Base-by-base conservation (phyloP, 2,888 invertebrate species). In the Hoplodrina ambigua region DNA sequence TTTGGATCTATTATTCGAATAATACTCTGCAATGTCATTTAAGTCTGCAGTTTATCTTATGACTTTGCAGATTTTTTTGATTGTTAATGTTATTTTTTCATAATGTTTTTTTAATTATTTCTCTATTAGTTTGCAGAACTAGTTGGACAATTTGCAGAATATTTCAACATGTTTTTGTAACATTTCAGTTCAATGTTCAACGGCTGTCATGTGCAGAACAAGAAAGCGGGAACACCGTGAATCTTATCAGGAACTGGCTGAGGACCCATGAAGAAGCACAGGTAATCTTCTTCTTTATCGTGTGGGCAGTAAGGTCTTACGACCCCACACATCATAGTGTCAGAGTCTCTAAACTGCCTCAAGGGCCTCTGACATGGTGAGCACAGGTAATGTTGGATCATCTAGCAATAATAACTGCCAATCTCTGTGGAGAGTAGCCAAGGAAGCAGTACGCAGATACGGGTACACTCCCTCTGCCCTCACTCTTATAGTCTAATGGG, bases 201-300 rank as follows among this genome's bases (percentile, higher is more conserved):
- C 85, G 85, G 8, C 53, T 63, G 69, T 0, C 83, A 75, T 15
- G 77, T 83, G 33, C 30, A 5, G 49, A 46, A 11, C 53, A 37
- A 55, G 86, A 87, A 33, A 80, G 78, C 13, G 72, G 80, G 13
- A 85, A 82, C 6, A 19, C 89, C 1, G 69, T 91, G 2, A 80
- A 84, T 11, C 69, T 84, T 15, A 71, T 92, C 56, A 88, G 80
- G n/a, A 75, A 88, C 41, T 95, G 95, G 94, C 74, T 94, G 11
- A 86, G 85, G 15, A 78, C 88, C 0, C 94, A 95, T 75, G 95
- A 95, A 77, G 94, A 95, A 54, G 91, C 92, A 2, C 94, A 94
- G 90, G 94, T 93, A 79, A 60, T 4, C 25, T 25, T 25, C 25
- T 25, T 25, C 25, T 25, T 25, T 25, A 25, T 25, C 25, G 25